phyloP scores from a whole-genome alignment of 2,113 vertebrate species.

The Seriola dumerili region DNA sequence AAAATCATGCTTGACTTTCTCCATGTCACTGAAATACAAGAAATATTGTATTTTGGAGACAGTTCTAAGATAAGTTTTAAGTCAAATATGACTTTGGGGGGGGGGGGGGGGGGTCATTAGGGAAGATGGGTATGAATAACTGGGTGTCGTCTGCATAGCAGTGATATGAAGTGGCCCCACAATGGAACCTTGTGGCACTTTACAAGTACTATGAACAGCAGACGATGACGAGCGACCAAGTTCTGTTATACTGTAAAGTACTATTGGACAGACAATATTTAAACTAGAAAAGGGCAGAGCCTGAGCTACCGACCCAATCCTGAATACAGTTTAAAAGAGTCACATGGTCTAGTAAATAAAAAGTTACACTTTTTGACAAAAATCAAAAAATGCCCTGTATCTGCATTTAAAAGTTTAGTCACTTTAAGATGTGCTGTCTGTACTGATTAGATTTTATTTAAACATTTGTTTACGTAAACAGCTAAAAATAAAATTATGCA shows the following conservation, averaged over 20 bases:
- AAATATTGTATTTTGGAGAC: not conserved
- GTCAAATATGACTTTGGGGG: not conserved
- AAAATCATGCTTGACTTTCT: conserved; percentile 21
- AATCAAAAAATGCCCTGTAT: not conserved
- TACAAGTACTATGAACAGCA: too few relatives aligned
- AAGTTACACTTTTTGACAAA: not conserved
- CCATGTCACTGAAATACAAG: not conserved
- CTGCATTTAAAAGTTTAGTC: not conserved
- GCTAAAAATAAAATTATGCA: not conserved
- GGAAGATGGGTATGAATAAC: too few relatives aligned
- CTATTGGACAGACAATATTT: not conserved
- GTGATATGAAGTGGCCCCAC: too few relatives aligned
- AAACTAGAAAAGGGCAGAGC: not conserved
- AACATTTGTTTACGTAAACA: not conserved
- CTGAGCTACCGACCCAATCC: too few relatives aligned
- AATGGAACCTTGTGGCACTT: too few relatives aligned
- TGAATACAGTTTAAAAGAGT: not conserved
- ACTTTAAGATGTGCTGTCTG: not conserved
- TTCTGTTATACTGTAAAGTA: not conserved
- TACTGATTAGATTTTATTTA: not conserved
- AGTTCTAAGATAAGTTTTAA: not conserved
- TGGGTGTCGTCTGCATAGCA: too few relatives aligned
- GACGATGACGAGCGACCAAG: too few relatives aligned
- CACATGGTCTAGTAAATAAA: not conserved
- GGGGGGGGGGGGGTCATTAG: too few relatives aligned